phyloP scores from a whole-genome alignment of 1,140 invertebrate species.

The Spodoptera frugiperda region DNA sequence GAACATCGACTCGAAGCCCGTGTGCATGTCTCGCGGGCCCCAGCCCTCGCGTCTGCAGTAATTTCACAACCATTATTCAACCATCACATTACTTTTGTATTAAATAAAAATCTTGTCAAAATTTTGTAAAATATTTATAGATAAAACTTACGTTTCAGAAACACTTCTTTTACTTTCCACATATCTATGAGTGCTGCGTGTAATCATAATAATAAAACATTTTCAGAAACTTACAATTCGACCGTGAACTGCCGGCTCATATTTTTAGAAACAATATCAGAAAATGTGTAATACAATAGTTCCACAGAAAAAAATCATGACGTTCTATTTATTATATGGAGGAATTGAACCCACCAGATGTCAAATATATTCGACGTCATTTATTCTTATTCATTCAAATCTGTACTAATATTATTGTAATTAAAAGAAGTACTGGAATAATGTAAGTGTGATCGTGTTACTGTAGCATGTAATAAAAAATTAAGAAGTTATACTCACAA shows the following conservation, averaged over 20 bases:
- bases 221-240: too few species aligned
- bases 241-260: too few species aligned
- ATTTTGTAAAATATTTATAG: too few species aligned
- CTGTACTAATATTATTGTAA: too few species aligned
- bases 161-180: constrained; percentile 83
- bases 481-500: constrained; percentile 77
- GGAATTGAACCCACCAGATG: too few species aligned
- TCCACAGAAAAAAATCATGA: too few species aligned
- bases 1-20: constrained; percentile 83
- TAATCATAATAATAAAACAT: constrained; percentile 53
- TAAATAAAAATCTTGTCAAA: neutral
- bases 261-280: too few species aligned
- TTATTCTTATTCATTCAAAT: too few species aligned
- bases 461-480: constrained; percentile 8
- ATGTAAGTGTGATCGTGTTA: constrained; percentile 12
- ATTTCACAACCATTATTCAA: neutral
- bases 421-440: constrained; percentile 28
- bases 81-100: neutral
- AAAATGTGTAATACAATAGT: too few species aligned
- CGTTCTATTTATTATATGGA: too few species aligned
- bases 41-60: constrained; percentile 76
- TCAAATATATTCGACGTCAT: too few species aligned
- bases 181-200: constrained; percentile 82
- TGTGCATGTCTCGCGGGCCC: constrained; percentile 79
- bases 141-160: constrained; percentile 80